These are phyloP conservation scores for Lycophotia porphyrea DNA, from an alignment of 2,888 invertebrate genomes.

Conservation along the genomic window DNA sequence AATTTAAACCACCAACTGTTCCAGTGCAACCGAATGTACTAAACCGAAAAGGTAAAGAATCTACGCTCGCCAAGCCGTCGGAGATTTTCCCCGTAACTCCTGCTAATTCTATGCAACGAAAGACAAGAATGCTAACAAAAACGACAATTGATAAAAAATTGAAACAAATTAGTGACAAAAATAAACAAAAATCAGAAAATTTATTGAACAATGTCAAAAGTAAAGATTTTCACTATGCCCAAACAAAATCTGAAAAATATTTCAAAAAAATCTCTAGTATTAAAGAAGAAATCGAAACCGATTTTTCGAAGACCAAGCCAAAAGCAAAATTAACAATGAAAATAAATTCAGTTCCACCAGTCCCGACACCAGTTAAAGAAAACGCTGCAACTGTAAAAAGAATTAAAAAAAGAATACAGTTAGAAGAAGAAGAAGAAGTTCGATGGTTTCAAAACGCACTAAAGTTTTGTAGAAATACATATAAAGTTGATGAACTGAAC, in stretches of 20 bases:
- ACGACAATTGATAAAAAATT: slow-evolving; percentile 80
- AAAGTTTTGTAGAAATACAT: slow-evolving; percentile 83
- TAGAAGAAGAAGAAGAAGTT: slow-evolving; percentile 82
- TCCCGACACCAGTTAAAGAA: slow-evolving; percentile 81
- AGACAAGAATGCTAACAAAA: slow-evolving; percentile 82
- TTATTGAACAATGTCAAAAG: slow-evolving; percentile 79
- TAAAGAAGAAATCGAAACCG: slow-evolving; percentile 74
- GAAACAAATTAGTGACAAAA: slow-evolving; percentile 78
- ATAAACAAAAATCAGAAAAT: slow-evolving; percentile 79
- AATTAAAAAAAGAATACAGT: slow-evolving; percentile 86
- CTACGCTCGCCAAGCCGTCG: slow-evolving; percentile 23
- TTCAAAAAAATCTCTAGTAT: slow-evolving; percentile 72
- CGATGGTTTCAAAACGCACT: slow-evolving; percentile 88
- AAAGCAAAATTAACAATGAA: slow-evolving; percentile 58
- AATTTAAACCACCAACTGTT: slow-evolving; percentile 78
- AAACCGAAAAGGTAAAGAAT: slow-evolving; percentile 74
- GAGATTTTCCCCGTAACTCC: slow-evolving; percentile 72
- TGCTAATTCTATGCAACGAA: slow-evolving; percentile 76
- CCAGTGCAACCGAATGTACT: slow-evolving; percentile 82
- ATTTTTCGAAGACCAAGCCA: slow-evolving; percentile 68
- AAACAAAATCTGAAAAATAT: slow-evolving; percentile 76
- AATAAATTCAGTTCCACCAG: too few relatives aligned
- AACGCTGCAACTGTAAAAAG: slow-evolving; percentile 88
- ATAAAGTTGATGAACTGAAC: slow-evolving; percentile 83
- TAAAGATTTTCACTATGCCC: slow-evolving; percentile 76